Percentiles rank a stretch among this genome's conserved stretches.
Evolutionary conservation across 2,797 vertebrate genomes (phyloP).

Genomic region (Miichthys miiuy): DNA sequence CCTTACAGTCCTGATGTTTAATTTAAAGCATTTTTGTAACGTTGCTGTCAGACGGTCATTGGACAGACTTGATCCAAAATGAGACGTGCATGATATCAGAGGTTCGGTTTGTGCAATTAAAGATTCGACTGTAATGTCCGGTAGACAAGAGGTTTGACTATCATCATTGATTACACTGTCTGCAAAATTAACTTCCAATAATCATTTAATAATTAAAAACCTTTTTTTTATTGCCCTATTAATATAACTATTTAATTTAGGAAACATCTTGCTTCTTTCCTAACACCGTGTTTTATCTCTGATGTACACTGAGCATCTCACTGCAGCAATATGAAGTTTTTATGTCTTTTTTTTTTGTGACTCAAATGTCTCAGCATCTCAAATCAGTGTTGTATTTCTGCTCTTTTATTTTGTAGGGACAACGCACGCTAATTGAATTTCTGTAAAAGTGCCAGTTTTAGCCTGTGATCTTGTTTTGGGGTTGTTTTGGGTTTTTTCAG

Average conservation of each 20-base stretch:
- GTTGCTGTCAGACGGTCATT: background rate
- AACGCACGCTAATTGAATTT: background rate
- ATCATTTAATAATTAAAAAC: conserved; percentile 13
- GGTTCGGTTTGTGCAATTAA: conserved; percentile 46
- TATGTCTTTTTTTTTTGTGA: background rate
- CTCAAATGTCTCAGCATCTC: background rate
- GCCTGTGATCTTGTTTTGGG: conserved; percentile 10
- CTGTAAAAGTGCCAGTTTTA: conserved; percentile 33
- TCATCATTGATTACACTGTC: conserved; percentile 25
- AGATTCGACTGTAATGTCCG: conserved; percentile 30
- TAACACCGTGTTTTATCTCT: conserved; percentile 9
- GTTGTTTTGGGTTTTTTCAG: background rate
- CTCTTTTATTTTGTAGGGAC: conserved; percentile 18
- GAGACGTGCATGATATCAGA: conserved; percentile 30
- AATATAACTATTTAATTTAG: background rate
- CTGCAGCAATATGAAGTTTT: conserved; percentile 36
- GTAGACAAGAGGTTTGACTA: background rate
- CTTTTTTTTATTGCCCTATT: background rate
- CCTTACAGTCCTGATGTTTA: conserved; percentile 10
- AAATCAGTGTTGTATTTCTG: background rate
- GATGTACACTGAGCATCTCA: conserved; percentile 22
- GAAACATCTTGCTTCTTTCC: conserved; percentile 12
- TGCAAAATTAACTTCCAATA: background rate
- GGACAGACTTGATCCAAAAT: conserved; percentile 15
- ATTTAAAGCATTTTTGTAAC: conserved; percentile 7